Base-by-base conservation (phyloP, 2,113 vertebrate species). In the Misgurnus mizolepis region DNA sequence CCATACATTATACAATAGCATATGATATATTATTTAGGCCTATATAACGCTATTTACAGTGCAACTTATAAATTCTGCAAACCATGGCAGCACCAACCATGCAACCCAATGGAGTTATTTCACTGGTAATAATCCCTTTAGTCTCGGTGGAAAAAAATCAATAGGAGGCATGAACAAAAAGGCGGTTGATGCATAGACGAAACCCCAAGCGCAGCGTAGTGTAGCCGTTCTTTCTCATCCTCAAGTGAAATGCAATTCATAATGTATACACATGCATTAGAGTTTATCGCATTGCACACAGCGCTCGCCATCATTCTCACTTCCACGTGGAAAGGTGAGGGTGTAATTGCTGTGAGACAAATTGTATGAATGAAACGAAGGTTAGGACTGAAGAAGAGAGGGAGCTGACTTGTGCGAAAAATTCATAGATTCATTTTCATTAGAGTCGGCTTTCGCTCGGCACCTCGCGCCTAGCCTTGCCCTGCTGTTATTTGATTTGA, bases 181-280 rank as follows among this genome's bases (percentile, higher is more conserved):
- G 70, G 58, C 17, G 58, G 69, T 65, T 76, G 71, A 82, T 69
- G 67, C 34, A 79, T 67, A 40, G 64, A 73, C 72, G 40, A 83
- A 11, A 40, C 34, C 50, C 71, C 66, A 43, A 70, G 50, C 56
- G 7, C 50, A 74, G 67, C 65, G 18, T 47, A n/a, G 76, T 62
- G 65, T 47, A 69, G 10, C 45, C 27, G 67, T 79, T 76, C 72
- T 72, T 76, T 86, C 83, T 47, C 27, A 27, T 43, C 40, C 43
- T 58, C 60, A 71, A 49, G 73, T 67, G 61, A 83, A 84, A 84
- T 2, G 84, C 71, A 61, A 81, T 43, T 17, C 67, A 43, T 67
- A 62, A 18, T 55, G 72, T 69, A 72, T 77, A 81, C 34, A 73
- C 80, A 64, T 86, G 70, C 67, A 83, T 88, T 80, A 82, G 50